Conservation (phyloP, 2,797 vertebrate species). For the Crenichthys baileyi region DNA sequence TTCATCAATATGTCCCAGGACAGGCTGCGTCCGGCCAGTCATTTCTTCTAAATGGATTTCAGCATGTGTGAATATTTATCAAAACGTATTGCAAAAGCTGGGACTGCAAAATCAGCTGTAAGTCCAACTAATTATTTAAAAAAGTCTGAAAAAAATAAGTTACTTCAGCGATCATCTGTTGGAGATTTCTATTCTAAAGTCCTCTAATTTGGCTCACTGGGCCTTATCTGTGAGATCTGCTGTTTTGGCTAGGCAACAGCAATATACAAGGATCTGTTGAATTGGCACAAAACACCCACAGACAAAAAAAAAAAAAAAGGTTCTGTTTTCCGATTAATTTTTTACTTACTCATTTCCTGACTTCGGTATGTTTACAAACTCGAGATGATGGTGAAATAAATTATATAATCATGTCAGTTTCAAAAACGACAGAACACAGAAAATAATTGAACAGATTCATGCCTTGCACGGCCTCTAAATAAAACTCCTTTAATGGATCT, state of each 20-base stretch:
- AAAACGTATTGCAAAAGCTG: neutral
- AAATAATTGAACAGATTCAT: neutral
- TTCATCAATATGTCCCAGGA: conserved; percentile 12
- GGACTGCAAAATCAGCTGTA: neutral
- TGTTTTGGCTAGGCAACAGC: conserved; percentile 12
- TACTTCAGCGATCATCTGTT: neutral
- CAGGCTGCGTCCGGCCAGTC: conserved; percentile 16
- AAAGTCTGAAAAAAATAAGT: neutral
- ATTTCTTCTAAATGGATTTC: neutral
- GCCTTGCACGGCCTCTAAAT: neutral
- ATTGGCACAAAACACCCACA: neutral
- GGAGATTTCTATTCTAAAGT: neutral
- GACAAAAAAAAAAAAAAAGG: neutral
- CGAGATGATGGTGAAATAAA: neutral
- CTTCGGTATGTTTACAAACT: neutral
- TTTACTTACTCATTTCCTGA: conserved; percentile 1
- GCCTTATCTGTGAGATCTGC: conserved; percentile 5
- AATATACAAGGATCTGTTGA: conserved; percentile 4
- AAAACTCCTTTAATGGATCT: neutral
- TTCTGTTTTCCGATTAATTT: conserved; percentile 4
- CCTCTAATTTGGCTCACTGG: neutral
- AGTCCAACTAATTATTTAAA: neutral
- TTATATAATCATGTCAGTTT: neutral
- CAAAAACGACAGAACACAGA: neutral
- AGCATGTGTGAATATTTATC: neutral